Conservation (phyloP, 2,888 invertebrate genomes). For the Plebejus argus region DNA sequence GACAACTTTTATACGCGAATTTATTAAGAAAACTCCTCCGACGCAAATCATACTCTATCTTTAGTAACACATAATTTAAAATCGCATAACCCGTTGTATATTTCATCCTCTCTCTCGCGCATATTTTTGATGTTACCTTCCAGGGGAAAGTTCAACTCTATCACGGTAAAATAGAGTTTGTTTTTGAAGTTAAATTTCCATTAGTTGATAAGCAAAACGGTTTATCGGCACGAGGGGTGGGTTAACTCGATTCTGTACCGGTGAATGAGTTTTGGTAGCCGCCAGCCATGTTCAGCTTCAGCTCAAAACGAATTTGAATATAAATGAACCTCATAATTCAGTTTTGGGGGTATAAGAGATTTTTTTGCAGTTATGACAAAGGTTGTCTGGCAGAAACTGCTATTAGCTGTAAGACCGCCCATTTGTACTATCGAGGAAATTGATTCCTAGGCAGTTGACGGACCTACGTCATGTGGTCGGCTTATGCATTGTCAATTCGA, state of each 20-base stretch:
- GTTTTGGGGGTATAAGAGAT: neutral
- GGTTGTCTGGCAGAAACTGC: too few relatives aligned
- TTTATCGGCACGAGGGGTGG: slow-evolving; percentile 67
- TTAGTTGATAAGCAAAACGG: slow-evolving; percentile 51
- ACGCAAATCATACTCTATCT: slow-evolving; percentile 42
- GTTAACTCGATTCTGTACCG: slow-evolving; percentile 74
- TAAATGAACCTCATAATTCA: slow-evolving; percentile 1
- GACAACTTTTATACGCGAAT: slow-evolving; percentile 61
- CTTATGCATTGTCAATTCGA: too few relatives aligned
- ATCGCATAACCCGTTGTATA: neutral
- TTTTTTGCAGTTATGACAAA: neutral
- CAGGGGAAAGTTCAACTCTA: slow-evolving; percentile 37
- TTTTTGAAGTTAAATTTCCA: slow-evolving; percentile 35
- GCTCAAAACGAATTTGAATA: slow-evolving; percentile 19
- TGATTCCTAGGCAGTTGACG: too few relatives aligned
- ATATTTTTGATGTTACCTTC: neutral
- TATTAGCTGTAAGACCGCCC: neutral
- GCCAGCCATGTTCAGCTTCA: slow-evolving; percentile 59
- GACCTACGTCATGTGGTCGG: too few relatives aligned
- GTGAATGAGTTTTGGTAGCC: slow-evolving; percentile 81
- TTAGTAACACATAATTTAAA: fast-evolving
- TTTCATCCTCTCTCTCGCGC: neutral
- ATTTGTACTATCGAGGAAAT: too few relatives aligned
- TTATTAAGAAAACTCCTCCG: slow-evolving; percentile 37
- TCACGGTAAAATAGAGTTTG: fast-evolving